Conservation (phyloP, 2,113 vertebrate species). For the Turdus rufiventris region DNA sequence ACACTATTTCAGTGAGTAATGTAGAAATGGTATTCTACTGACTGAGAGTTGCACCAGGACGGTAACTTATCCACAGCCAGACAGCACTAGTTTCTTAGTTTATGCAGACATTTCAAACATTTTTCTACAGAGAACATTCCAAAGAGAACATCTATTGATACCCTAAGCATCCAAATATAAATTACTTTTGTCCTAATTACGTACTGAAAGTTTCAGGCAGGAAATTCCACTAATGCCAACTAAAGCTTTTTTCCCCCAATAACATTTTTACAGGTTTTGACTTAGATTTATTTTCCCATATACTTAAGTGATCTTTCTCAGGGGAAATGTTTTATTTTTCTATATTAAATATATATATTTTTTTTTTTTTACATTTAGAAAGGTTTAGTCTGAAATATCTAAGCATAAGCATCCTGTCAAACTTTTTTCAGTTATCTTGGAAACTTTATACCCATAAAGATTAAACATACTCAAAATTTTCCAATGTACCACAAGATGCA, state of each 20-base stretch:
- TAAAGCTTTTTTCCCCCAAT: not conserved
- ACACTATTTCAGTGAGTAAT: conserved; percentile 2
- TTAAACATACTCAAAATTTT: not conserved
- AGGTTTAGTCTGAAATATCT: not conserved
- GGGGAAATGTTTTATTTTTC: not conserved
- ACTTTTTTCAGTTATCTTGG: not conserved
- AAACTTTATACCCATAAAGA: not conserved
- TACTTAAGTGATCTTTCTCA: not conserved
- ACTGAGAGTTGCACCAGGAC: not conserved
- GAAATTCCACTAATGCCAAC: conserved; percentile 1
- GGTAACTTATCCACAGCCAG: not conserved
- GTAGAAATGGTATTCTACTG: not conserved
- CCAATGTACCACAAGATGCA: not conserved
- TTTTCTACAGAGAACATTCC: not conserved
- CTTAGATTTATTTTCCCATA: not conserved
- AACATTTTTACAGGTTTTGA: not conserved
- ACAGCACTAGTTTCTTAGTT: not conserved
- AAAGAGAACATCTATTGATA: not conserved
- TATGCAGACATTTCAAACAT: not conserved
- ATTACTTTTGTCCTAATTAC: not conserved
- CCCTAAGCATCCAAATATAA: not conserved
- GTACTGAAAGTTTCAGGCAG: not conserved
- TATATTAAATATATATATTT: not conserved
- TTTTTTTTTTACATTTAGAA: not conserved
- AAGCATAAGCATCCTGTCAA: not conserved